phyloP scores from a whole-genome alignment of 2,113 vertebrate species.

The Chlamydotis undulata region DNA sequence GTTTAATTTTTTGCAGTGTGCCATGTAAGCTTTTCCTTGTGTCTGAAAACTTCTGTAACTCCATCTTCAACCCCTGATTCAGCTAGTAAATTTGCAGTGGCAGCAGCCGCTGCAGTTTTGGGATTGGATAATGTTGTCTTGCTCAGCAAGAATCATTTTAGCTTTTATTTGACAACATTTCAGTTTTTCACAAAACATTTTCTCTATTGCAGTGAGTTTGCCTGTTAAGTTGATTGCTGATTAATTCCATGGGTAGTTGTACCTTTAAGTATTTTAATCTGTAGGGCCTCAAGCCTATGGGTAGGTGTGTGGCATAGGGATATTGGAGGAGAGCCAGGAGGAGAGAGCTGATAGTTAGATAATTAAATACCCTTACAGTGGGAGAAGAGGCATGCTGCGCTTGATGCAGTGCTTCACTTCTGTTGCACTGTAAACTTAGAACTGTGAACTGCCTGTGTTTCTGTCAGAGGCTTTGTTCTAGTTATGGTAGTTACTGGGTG shows the following conservation, averaged over 20 bases:
- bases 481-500: neutral
- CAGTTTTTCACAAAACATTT: neutral
- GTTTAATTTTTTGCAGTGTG: neutral
- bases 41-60: neutral
- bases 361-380: neutral
- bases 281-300: rapidly evolving
- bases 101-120: neutral
- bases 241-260: neutral
- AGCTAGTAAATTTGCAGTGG: neutral
- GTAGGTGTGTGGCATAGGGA: rapidly evolving
- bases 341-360: neutral
- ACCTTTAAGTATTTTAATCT: neutral
- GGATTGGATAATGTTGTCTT: neutral
- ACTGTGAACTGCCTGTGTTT: neutral
- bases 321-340: neutral
- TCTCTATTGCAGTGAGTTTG: neutral
- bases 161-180: neutral
- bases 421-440: neutral
- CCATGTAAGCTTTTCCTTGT: neutral
- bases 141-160: neutral
- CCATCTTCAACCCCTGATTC: neutral
- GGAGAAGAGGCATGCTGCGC: no score
- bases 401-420: neutral
- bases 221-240: neutral
- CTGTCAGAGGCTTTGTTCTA: neutral